Conservation (phyloP, 1,140 invertebrate species). For the Amphibalanus amphitrite region DNA sequence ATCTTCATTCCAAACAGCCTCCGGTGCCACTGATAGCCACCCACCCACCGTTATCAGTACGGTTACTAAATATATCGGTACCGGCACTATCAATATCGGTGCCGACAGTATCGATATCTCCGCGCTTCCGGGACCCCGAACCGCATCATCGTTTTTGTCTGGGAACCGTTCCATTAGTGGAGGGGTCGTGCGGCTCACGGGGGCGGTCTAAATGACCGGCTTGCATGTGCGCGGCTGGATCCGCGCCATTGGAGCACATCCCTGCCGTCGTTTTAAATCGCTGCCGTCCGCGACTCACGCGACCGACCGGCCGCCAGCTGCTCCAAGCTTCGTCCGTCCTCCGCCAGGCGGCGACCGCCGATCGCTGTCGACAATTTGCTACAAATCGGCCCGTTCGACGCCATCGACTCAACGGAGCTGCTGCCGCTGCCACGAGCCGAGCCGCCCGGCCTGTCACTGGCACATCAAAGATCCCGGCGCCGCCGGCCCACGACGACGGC, state of each 20-base stretch:
- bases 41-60: no score
- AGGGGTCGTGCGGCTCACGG: background rate
- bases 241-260: background rate
- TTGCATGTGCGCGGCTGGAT: background rate
- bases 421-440: no score
- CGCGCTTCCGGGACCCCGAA: background rate
- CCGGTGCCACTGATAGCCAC: no score
- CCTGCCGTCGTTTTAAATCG: background rate
- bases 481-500: background rate
- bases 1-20: no score
- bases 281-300: background rate
- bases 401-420: no score
- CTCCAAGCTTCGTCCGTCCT: background rate
- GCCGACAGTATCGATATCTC: background rate
- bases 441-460: background rate
- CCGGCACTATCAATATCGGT: background rate
- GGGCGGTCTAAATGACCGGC: background rate
- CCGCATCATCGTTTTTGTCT: background rate
- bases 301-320: background rate
- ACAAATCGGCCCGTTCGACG: no score
- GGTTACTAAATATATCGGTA: no score
- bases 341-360: background rate
- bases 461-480: background rate
- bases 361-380: no score
- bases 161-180: background rate